Conservation (phyloP, 2,888 invertebrate genomes). For the Aethes cnicana region DNA sequence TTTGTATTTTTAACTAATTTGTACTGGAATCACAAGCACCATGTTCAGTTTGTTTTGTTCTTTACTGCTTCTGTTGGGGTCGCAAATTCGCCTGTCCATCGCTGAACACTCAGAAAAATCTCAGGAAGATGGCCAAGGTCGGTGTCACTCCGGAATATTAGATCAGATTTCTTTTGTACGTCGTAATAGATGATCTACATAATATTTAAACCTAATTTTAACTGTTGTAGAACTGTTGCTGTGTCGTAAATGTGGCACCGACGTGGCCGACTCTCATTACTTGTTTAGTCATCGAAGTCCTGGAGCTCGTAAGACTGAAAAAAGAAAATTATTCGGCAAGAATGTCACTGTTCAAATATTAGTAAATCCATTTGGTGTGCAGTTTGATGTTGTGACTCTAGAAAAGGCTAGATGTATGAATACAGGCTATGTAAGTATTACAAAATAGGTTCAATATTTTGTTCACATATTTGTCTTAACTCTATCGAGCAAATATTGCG, state of each 20-base stretch:
- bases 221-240: constrained; percentile 75
- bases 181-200: constrained; percentile 5
- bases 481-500: too few relatives aligned
- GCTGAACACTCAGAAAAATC: constrained; percentile 42
- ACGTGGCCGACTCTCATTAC: constrained; percentile 79
- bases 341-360: constrained; percentile 81
- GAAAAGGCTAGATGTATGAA: constrained; percentile 81
- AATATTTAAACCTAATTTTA: constrained; percentile 23
- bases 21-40: not conserved
- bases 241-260: constrained; percentile 83
- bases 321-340: constrained; percentile 79
- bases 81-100: constrained; percentile 39
- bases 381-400: constrained; percentile 77
- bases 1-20: not conserved
- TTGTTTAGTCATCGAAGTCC: constrained; percentile 78
- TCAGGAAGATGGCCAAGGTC: constrained; percentile 39
- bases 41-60: constrained; percentile 22
- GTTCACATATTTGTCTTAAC: too few relatives aligned
- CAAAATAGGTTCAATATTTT: not conserved
- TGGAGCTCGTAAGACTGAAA: constrained; percentile 65
- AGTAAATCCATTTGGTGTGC: constrained; percentile 79
- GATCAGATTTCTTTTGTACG: constrained; percentile 7
- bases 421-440: constrained; percentile 70
- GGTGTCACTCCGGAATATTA: constrained; percentile 11
- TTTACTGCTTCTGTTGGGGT: constrained; percentile 45